phyloP scores from a whole-genome alignment of 2,888 invertebrate species.

The Cantharis nigra region DNA sequence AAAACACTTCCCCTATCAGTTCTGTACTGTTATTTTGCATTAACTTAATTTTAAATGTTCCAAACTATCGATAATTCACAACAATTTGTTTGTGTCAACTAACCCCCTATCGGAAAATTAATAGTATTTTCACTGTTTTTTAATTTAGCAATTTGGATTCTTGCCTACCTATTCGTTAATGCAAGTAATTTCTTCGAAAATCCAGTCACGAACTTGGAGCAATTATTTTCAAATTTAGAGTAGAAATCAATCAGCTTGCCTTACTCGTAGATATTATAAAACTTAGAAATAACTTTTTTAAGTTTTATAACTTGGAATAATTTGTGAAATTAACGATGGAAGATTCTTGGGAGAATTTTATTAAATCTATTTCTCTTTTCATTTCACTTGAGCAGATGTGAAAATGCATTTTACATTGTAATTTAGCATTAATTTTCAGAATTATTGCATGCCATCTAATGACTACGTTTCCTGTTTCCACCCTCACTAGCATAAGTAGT shows the following conservation, averaged over 20 bases:
- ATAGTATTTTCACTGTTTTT: neutral
- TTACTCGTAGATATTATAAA: neutral
- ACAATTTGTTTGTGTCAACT: neutral
- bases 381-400: neutral
- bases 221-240: neutral
- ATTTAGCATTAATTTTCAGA: constrained; percentile 9
- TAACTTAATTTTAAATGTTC: neutral
- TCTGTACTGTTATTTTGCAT: neutral
- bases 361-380: neutral
- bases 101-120: neutral
- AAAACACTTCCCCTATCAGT: neutral
- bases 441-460: constrained; percentile 1
- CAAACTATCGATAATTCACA: too few relatives aligned
- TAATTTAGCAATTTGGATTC: neutral
- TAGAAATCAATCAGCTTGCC: neutral
- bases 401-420: neutral
- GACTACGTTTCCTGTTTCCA: constrained; percentile 13
- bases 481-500: constrained; percentile 12
- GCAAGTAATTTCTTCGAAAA: neutral
- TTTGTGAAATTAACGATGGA: too few relatives aligned
- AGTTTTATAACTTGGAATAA: too few relatives aligned
- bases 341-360: neutral
- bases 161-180: neutral
- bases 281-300: neutral
- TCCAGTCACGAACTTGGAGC: neutral